phyloP scores from a whole-genome alignment of 2,888 invertebrate species.

The Dexiosoma caninum region DNA sequence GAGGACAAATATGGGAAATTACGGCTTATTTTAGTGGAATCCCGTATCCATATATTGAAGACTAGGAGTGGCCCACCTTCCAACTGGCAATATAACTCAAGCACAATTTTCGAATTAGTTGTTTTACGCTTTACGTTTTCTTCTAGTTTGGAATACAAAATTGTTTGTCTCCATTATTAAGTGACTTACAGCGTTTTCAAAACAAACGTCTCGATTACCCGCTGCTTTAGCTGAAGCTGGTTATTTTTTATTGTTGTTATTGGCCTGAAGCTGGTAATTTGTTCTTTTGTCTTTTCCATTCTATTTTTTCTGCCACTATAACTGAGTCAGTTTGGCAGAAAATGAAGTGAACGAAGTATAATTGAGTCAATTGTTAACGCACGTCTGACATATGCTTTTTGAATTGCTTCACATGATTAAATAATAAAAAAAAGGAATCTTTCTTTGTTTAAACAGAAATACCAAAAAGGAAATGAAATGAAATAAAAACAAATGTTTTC shows the following conservation, averaged over 20 bases:
- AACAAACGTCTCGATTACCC: too few relatives aligned
- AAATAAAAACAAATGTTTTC: neutral
- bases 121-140: too few relatives aligned
- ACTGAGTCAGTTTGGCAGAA: slow-evolving; percentile 38
- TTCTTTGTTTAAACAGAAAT: neutral
- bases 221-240: neutral
- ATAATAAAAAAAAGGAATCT: neutral
- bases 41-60: too few relatives aligned
- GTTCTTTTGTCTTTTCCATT: slow-evolving; percentile 29
- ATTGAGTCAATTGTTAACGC: slow-evolving; percentile 60
- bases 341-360: slow-evolving; percentile 2
- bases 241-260: neutral
- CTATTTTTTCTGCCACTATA: neutral
- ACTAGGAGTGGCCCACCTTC: too few relatives aligned
- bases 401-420: slow-evolving; percentile 14
- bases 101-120: too few relatives aligned
- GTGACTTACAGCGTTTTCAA: too few relatives aligned
- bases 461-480: neutral
- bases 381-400: slow-evolving; percentile 42
- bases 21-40: too few relatives aligned
- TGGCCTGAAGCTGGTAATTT: slow-evolving; percentile 44
- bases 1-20: too few relatives aligned
- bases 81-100: too few relatives aligned
- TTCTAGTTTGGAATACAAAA: too few relatives aligned
- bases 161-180: too few relatives aligned